These are phyloP conservation scores for Philonicus albiceps DNA, from an alignment of 2,888 invertebrate species.

Conservation along the genomic window DNA sequence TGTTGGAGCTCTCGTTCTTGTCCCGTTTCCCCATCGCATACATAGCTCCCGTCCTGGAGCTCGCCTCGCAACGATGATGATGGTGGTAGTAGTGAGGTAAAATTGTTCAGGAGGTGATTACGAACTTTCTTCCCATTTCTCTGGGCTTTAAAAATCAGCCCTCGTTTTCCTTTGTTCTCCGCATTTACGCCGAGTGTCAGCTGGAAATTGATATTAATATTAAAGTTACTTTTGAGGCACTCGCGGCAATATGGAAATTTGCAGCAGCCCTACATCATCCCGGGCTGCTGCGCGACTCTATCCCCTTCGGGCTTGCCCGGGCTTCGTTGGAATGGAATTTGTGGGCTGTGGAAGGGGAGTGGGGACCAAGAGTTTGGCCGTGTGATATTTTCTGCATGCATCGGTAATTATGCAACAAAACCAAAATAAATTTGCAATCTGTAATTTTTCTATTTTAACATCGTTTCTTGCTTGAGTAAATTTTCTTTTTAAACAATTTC, in stretches of 20 bases:
- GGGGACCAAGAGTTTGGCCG: background rate
- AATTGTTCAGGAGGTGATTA: conserved; percentile 43
- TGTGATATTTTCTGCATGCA: background rate
- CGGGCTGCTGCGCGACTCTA: background rate
- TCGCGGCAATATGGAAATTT: conserved; percentile 4
- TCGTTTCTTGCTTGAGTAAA: too few species aligned
- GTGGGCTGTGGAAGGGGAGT: background rate
- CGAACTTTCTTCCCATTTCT: conserved; percentile 37
- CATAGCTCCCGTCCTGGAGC: background rate
- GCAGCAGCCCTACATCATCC: background rate
- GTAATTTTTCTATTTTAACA: background rate
- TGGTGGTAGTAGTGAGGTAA: background rate
- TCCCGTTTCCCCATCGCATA: background rate
- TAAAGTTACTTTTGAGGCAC: conserved; percentile 24
- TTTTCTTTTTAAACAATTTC: too few species aligned
- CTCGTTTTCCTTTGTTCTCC: conserved; percentile 36
- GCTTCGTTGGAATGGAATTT: background rate
- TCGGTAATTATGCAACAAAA: background rate
- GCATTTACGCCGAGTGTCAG: conserved; percentile 33
- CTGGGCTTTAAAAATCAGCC: conserved; percentile 36
- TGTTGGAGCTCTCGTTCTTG: background rate
- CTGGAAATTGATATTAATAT: conserved; percentile 42
- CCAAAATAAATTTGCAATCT: background rate
- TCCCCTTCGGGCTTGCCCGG: background rate
- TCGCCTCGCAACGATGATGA: background rate